Evolutionary conservation across 1,140 invertebrate species (phyloP).

Genomic region (Panonychus citri): DNA sequence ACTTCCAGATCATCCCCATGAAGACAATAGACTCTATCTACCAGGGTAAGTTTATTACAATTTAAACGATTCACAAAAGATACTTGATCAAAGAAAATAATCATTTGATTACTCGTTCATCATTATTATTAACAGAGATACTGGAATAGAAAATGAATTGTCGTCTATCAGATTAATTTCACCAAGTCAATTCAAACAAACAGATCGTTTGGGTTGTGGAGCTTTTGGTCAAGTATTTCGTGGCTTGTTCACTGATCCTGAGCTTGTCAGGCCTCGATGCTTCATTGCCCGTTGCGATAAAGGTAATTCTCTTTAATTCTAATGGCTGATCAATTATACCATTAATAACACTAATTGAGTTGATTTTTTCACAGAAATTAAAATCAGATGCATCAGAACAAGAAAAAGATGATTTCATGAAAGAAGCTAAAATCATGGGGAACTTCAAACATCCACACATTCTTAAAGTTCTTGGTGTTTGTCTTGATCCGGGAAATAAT

Average conservation of each 20-base stretch:
- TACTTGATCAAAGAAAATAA: background rate
- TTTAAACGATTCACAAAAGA: background rate
- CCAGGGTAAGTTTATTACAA: background rate
- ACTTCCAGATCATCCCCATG: constrained; percentile 7
- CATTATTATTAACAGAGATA: background rate
- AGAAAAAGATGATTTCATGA: constrained; percentile 79
- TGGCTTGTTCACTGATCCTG: background rate
- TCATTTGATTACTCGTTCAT: background rate
- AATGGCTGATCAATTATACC: no score
- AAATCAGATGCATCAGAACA: constrained; percentile 65
- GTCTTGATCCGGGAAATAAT: constrained; percentile 73
- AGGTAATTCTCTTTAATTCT: no score
- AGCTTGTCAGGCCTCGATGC: background rate
- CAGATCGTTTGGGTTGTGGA: background rate
- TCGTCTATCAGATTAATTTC: background rate
- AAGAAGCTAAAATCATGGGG: constrained; percentile 89
- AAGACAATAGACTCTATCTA: constrained; percentile 3
- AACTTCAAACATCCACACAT: constrained; percentile 94
- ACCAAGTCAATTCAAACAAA: background rate
- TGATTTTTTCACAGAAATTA: constrained; percentile 40
- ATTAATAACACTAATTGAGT: no score
- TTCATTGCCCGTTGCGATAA: background rate
- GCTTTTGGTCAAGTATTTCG: background rate
- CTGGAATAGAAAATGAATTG: background rate
- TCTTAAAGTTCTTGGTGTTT: constrained; percentile 68